phyloP scores from a whole-genome alignment of 2,797 vertebrate species.

The Molothrus aeneus region DNA sequence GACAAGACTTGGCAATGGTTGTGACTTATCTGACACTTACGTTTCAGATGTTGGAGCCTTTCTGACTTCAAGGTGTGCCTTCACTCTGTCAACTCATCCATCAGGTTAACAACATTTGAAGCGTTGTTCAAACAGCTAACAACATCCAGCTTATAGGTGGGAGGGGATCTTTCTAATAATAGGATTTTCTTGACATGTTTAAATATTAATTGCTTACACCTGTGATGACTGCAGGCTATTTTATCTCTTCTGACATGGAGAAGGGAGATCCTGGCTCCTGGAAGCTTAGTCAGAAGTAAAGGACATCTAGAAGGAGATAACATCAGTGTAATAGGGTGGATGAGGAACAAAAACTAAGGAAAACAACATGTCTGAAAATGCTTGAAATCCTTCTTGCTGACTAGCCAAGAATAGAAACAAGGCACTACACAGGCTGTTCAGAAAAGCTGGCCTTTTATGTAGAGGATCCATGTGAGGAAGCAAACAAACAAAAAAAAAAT shows the following conservation, averaged over 20 bases:
- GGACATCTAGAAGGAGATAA: background rate
- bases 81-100: background rate
- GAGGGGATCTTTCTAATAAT: background rate
- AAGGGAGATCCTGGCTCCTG: background rate
- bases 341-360: background rate
- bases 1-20: background rate
- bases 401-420: background rate
- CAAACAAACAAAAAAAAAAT: background rate
- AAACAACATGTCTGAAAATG: background rate
- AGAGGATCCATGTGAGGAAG: background rate
- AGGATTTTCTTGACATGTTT: background rate
- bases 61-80: background rate
- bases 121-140: background rate
- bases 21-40: background rate
- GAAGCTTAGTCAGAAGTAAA: background rate
- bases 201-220: background rate
- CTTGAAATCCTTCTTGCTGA: background rate
- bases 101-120: background rate
- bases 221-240: background rate
- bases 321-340: background rate
- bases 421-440: background rate
- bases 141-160: background rate
- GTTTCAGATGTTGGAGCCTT: background rate
- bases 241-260: background rate
- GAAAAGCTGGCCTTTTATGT: background rate